A percentile compares a stretch with the other conserved stretches of the same genome.
phyloP scores from a whole-genome alignment of 2,113 vertebrate genomes.

The Oryzias woworae region DNA sequence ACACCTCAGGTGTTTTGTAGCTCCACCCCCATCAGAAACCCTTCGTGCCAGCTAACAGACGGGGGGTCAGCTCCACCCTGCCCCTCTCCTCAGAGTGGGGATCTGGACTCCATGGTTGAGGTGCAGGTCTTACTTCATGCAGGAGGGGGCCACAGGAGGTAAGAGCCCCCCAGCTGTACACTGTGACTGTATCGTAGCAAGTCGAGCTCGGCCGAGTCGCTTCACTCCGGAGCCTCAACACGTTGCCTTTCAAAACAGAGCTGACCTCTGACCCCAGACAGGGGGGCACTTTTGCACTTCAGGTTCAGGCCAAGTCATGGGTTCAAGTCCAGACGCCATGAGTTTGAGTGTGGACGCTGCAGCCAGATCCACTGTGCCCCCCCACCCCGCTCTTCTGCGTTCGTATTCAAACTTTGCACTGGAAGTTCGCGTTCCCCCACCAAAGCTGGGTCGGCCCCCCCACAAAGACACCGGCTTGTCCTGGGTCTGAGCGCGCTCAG shows the following conservation, averaged over 20 bases:
- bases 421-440: constrained; percentile 42
- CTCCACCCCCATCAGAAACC: constrained; percentile 79
- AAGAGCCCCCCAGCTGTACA: constrained; percentile 75
- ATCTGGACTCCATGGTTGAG: background rate
- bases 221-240: constrained; percentile 61
- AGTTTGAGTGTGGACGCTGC: no score
- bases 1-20: constrained; percentile 86
- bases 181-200: constrained; percentile 77
- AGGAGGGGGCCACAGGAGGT: constrained; percentile 50
- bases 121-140: constrained; percentile 77
- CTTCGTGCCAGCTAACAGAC: constrained; percentile 74
- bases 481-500: constrained; percentile 67
- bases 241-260: constrained; percentile 81
- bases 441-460: constrained; percentile 39
- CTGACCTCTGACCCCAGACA: constrained; percentile 68
- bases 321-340: no score
- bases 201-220: constrained; percentile 33
- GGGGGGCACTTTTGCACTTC: no score
- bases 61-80: background rate
- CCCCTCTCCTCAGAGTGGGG: background rate
- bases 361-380: constrained; percentile 45
- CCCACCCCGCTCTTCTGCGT: constrained; percentile 22
- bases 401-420: constrained; percentile 53
- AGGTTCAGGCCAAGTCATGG: no score
- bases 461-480: constrained; percentile 27